Conservation (phyloP, 2,888 invertebrate species). For the Pardosa pseudoannulata region DNA sequence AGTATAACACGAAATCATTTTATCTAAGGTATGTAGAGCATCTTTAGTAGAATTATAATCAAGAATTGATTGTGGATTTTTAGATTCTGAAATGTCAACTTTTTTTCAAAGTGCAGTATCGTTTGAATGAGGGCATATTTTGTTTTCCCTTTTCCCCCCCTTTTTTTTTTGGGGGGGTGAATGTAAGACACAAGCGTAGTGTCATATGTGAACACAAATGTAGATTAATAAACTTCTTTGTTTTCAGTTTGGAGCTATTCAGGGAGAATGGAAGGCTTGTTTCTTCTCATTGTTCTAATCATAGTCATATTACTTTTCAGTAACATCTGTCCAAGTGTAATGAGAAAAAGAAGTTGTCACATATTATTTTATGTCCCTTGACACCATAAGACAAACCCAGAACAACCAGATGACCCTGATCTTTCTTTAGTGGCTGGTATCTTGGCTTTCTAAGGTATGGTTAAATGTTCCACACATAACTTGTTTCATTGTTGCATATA, state of each 20-base stretch:
- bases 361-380: constrained; percentile 1
- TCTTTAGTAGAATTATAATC: constrained; percentile 16
- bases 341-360: constrained; percentile 17
- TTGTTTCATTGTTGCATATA: background rate
- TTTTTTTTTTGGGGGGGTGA: no score
- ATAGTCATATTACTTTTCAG: constrained; percentile 1
- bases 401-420: constrained; percentile 11
- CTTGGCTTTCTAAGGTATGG: background rate
- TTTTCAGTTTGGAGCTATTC: background rate
- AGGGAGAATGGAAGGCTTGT: background rate
- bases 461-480: background rate
- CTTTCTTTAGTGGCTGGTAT: background rate
- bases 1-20: background rate
- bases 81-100: constrained; percentile 1
- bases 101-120: background rate
- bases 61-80: background rate
- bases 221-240: no score
- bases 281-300: background rate
- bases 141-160: constrained; percentile 22
- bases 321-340: constrained; percentile 11
- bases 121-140: background rate
- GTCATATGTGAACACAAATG: background rate
- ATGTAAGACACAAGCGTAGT: constrained; percentile 12
- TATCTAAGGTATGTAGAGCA: constrained; percentile 11
- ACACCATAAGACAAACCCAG: constrained; percentile 6